A percentile compares a stretch with the other conserved stretches of the same genome.
Conservation (phyloP, 2,888 invertebrate genomes). For the Eupithecia centaureata region DNA sequence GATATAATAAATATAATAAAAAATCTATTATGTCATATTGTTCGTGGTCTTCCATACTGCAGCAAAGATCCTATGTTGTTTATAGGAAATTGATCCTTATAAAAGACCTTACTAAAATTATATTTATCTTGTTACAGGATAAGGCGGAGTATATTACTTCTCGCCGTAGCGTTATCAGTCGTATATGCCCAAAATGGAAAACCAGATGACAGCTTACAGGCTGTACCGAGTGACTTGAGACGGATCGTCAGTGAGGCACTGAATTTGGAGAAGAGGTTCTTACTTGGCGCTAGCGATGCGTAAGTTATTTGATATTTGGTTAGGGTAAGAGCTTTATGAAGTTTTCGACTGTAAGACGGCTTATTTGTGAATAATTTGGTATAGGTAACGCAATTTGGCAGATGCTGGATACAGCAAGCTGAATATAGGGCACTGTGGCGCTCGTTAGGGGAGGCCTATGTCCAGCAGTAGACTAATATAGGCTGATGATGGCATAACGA, state of each 20-base stretch:
- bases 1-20: too few relatives aligned
- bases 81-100: too few relatives aligned
- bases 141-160: conserved; percentile 66
- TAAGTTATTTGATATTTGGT: conserved; percentile 53
- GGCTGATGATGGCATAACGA: too few relatives aligned
- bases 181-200: conserved; percentile 65
- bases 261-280: conserved; percentile 71
- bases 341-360: neutral
- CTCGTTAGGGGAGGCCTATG: too few relatives aligned
- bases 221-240: conserved; percentile 76
- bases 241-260: conserved; percentile 76
- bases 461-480: too few relatives aligned
- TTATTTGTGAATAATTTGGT: too few relatives aligned
- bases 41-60: too few relatives aligned
- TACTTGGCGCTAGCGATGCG: conserved; percentile 71
- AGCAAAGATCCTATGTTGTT: too few relatives aligned
- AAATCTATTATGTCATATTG: too few relatives aligned
- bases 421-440: too few relatives aligned
- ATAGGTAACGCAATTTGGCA: neutral
- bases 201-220: conserved; percentile 67
- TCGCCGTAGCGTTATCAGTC: conserved; percentile 56
- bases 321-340: neutral
- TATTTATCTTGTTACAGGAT: conserved; percentile 66
- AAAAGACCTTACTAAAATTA: neutral
- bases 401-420: too few relatives aligned